These are phyloP conservation scores for Palythoa grandiflora DNA, from an alignment of 92 coral and sea anemone genomes.

Conservation along the genomic window DNA sequence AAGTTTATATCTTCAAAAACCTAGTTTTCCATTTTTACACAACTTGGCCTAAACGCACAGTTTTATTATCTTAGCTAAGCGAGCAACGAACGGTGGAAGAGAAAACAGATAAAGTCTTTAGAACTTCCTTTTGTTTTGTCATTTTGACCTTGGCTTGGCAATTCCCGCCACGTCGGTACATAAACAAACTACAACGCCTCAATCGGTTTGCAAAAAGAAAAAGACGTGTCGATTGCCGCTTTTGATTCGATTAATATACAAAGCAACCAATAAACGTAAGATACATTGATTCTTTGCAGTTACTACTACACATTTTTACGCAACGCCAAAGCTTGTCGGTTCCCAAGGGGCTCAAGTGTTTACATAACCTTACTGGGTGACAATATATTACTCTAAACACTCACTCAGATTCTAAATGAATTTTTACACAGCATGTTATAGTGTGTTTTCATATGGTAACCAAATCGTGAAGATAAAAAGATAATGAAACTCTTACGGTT, in stretches of 20 bases:
- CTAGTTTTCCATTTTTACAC: background rate
- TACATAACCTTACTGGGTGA: background rate
- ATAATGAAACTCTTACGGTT: background rate
- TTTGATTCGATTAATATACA: constrained; percentile 19
- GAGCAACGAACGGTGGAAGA: background rate
- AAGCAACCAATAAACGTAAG: constrained; percentile 18
- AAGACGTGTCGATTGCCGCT: constrained; percentile 26
- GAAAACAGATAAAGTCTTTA: constrained; percentile 20
- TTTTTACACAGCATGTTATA: background rate
- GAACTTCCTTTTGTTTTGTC: background rate
- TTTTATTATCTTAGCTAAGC: background rate
- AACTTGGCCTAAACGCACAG: background rate
- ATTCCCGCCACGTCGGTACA: constrained; percentile 29
- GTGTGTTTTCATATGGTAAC: background rate
- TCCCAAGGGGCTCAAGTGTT: background rate
- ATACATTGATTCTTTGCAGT: background rate
- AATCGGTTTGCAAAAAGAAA: background rate
- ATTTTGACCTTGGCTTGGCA: background rate
- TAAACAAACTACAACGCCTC: background rate
- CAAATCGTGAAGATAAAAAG: background rate
- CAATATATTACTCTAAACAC: background rate
- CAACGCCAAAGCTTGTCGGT: background rate
- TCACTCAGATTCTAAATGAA: background rate
- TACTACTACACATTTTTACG: background rate
- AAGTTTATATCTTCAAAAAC: background rate